Evolutionary conservation across 2,797 vertebrate species (phyloP).

Genomic region (Anabas testudineus): DNA sequence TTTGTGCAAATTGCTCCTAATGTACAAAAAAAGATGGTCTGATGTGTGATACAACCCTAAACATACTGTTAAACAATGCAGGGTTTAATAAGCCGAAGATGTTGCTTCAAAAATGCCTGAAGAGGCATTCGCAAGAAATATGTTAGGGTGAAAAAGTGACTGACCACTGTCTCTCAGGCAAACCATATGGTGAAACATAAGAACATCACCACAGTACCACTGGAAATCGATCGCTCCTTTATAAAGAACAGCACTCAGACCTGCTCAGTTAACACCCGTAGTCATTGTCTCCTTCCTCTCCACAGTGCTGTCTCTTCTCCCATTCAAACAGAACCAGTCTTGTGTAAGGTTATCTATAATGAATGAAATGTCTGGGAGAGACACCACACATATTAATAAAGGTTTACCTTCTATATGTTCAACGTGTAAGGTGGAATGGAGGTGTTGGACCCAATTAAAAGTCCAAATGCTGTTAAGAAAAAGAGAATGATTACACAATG

Average conservation of each 20-base stretch:
- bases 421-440: too few relatives aligned
- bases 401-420: constrained; percentile 14
- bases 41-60: not conserved
- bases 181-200: not conserved
- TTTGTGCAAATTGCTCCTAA: not conserved
- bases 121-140: too few relatives aligned
- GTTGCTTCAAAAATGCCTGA: too few relatives aligned
- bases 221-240: not conserved
- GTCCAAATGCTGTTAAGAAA: too few relatives aligned
- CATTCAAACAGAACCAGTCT: constrained; percentile 30
- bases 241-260: constrained; percentile 37
- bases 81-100: not conserved
- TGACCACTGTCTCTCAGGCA: not conserved
- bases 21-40: not conserved
- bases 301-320: constrained; percentile 19
- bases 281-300: constrained; percentile 18
- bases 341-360: constrained; percentile 65
- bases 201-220: not conserved
- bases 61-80: not conserved
- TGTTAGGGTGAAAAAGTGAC: too few relatives aligned
- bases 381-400: constrained; percentile 55
- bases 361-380: constrained; percentile 55
- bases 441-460: too few relatives aligned
- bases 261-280: constrained; percentile 45
- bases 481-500: too few relatives aligned